Conservation (phyloP, 2,888 invertebrate genomes). For the Lepidocyrtinus sp. region DNA sequence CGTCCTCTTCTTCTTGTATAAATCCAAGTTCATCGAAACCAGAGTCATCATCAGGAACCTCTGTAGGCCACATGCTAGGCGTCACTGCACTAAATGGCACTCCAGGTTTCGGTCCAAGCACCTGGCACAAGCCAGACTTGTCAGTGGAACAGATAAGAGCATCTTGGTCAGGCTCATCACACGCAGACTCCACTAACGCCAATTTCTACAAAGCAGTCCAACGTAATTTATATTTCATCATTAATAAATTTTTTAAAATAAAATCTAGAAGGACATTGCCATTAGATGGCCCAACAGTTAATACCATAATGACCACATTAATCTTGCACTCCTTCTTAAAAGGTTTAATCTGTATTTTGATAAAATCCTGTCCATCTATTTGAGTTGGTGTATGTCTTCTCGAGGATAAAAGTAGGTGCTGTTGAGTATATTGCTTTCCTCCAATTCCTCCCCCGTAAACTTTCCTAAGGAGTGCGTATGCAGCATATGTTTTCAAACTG, state of each 20-base stretch:
- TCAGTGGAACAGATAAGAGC: slow-evolving; percentile 52
- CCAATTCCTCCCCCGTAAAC: slow-evolving; percentile 31
- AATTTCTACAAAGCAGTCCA: slow-evolving; percentile 68
- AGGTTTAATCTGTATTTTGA: slow-evolving; percentile 43
- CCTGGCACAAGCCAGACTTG: slow-evolving; percentile 65
- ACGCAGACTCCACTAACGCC: slow-evolving; percentile 68
- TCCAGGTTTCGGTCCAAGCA: slow-evolving; percentile 67
- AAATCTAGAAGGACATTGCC: slow-evolving; percentile 1
- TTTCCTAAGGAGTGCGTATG: slow-evolving; percentile 39
- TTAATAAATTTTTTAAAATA: slow-evolving; percentile 4
- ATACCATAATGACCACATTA: slow-evolving; percentile 45
- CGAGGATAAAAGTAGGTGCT: background rate
- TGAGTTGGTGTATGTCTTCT: background rate
- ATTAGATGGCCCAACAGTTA: background rate
- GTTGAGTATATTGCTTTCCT: no score
- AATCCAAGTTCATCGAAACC: slow-evolving; percentile 99
- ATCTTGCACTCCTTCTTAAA: slow-evolving; percentile 37
- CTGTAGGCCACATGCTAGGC: slow-evolving; percentile 97
- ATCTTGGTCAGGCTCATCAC: slow-evolving; percentile 66
- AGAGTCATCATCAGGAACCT: slow-evolving; percentile 77
- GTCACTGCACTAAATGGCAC: slow-evolving; percentile 88
- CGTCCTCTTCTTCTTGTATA: slow-evolving; percentile 96
- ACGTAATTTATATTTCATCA: slow-evolving; percentile 6
- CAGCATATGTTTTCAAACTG: slow-evolving; percentile 52
- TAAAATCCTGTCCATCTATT: background rate